Conservation (phyloP, 2,797 vertebrate species). For the Myioborus melanocephalus region DNA sequence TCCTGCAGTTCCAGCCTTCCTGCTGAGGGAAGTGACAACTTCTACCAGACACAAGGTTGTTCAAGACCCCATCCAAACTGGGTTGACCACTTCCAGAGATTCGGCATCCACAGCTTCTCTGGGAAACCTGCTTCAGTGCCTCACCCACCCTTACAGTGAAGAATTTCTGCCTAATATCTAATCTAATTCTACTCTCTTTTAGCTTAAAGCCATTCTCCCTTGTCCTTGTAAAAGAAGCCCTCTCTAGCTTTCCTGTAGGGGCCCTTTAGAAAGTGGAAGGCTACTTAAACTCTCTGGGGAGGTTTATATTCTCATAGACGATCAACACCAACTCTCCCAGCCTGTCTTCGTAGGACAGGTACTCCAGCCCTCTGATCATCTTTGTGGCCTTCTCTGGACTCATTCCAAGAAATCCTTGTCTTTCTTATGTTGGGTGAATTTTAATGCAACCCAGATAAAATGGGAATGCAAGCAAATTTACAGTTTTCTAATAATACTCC, state of each 20-base stretch:
- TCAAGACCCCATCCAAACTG: background rate
- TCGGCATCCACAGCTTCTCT: background rate
- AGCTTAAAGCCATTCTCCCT: background rate
- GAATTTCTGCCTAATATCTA: background rate
- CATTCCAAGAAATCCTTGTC: accelerated
- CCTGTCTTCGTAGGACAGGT: background rate
- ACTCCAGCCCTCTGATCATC: background rate
- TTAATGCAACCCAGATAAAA: background rate
- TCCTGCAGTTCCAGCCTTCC: background rate
- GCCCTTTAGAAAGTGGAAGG: background rate
- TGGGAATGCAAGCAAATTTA: background rate
- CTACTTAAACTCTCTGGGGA: background rate
- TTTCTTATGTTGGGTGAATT: background rate
- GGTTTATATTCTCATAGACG: background rate
- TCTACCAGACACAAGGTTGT: background rate
- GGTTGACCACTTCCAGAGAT: background rate
- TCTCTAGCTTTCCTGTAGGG: background rate
- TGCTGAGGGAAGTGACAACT: background rate
- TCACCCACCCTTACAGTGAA: background rate
- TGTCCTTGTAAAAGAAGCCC: background rate
- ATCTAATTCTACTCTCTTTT: background rate
- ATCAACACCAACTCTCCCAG: background rate
- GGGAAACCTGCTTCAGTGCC: background rate
- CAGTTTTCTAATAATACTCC: background rate
- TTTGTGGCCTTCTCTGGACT: background rate